These are phyloP conservation scores for Aphaenogaster ashmeadi DNA, from an alignment of 1,140 invertebrate species.

Conservation along the genomic window DNA sequence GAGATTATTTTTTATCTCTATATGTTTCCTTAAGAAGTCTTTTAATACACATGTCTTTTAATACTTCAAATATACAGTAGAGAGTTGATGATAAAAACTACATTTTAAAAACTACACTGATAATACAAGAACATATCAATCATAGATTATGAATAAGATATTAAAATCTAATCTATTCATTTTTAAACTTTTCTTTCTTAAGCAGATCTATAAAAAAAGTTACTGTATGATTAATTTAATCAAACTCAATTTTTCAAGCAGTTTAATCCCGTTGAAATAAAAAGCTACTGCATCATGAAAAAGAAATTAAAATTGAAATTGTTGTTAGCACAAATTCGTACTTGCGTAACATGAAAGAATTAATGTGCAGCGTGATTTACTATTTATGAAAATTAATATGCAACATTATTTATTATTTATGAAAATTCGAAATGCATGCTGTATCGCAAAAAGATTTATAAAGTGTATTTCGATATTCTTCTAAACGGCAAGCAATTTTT, in stretches of 20 bases:
- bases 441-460: neutral
- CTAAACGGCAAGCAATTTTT: conserved; percentile 5
- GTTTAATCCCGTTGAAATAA: neutral
- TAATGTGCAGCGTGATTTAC: neutral
- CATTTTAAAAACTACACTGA: neutral
- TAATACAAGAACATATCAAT: neutral
- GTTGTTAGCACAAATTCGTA: neutral
- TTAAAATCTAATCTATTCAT: neutral
- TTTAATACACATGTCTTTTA: neutral
- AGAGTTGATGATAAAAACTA: neutral
- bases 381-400: neutral
- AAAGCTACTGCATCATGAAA: neutral
- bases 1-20: conserved; percentile 23
- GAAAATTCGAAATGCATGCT: conserved; percentile 9
- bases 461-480: conserved; percentile 11
- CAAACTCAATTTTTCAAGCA: neutral
- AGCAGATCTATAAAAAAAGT: neutral
- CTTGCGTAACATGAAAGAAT: neutral
- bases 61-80: neutral
- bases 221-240: neutral
- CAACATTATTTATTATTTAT: neutral
- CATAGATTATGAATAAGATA: conserved; percentile 3
- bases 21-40: neutral
- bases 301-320: neutral
- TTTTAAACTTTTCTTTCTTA: neutral